These are phyloP conservation scores for Myotis brandtii DNA, from an alignment of 2,113 vertebrate species.

Conservation along the genomic window DNA sequence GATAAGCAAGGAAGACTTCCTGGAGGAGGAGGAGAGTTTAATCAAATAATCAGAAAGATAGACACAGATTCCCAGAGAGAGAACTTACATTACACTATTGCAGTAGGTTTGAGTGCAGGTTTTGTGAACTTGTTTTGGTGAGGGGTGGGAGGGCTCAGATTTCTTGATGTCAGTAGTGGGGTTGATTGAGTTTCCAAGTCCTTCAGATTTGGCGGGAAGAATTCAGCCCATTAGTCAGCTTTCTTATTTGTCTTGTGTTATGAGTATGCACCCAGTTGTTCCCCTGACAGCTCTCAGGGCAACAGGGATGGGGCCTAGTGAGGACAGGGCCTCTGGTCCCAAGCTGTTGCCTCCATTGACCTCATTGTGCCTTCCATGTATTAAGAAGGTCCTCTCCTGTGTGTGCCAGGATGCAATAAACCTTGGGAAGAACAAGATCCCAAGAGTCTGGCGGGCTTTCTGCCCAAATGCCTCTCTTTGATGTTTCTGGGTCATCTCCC, in stretches of 20 bases:
- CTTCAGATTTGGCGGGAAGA: background rate
- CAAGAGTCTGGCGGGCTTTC: background rate
- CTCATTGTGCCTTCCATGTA: background rate
- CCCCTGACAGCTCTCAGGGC: background rate
- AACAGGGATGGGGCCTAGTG: no score
- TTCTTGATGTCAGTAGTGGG: background rate
- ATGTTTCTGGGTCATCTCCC: background rate
- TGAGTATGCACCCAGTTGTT: background rate
- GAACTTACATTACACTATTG: background rate
- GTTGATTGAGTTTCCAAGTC: background rate
- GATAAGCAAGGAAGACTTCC: conserved; percentile 13
- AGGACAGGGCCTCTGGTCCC: background rate
- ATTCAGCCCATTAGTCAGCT: background rate
- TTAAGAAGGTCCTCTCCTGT: background rate
- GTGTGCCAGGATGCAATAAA: background rate
- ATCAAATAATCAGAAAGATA: conserved; percentile 9
- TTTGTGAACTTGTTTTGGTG: background rate
- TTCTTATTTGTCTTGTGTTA: background rate
- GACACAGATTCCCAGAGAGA: background rate
- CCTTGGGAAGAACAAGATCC: background rate
- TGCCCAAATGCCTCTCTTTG: background rate
- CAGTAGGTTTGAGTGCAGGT: background rate
- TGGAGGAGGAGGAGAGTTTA: background rate
- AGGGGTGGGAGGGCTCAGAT: background rate
- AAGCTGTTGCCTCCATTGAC: background rate